Evolutionary conservation across 2,888 invertebrate genomes (phyloP).

Genomic region (Drosophila subsilvestris): DNA sequence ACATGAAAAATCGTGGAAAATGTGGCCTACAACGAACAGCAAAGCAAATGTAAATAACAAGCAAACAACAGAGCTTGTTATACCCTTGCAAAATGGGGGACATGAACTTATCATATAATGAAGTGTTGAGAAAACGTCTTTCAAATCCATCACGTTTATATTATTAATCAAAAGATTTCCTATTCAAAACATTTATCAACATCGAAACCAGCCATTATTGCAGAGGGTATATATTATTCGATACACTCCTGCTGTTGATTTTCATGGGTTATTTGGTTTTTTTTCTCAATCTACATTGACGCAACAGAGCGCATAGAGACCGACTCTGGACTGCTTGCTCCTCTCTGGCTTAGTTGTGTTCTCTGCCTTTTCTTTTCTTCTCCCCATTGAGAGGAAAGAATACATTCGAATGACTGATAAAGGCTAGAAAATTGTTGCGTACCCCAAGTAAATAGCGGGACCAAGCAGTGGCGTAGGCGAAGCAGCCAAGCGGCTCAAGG

Average conservation of each 20-base stretch:
- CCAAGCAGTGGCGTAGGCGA: constrained; percentile 10
- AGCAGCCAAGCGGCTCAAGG: constrained; percentile 40
- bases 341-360: constrained; percentile 2
- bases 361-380: neutral
- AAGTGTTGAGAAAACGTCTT: constrained; percentile 1
- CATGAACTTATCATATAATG: neutral
- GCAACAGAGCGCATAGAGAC: constrained; percentile 59
- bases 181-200: too few species aligned
- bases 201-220: neutral
- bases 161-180: neutral
- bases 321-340: constrained; percentile 30
- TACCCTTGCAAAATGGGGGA: constrained; percentile 16
- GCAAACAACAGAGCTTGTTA: constrained; percentile 6
- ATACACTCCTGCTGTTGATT: constrained; percentile 3
- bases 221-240: neutral
- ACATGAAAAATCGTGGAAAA: constrained; percentile 55
- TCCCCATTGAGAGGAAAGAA: neutral
- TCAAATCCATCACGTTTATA: neutral
- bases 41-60: constrained; percentile 48
- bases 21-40: constrained; percentile 56
- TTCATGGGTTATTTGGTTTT: constrained; percentile 1
- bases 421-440: constrained; percentile 46
- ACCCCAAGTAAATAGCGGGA: constrained; percentile 36
- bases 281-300: constrained; percentile 53
- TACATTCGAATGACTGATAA: constrained; percentile 53